These are phyloP conservation scores for Valencia hispanica DNA, from an alignment of 2,797 vertebrate species.

Conservation along the genomic window DNA sequence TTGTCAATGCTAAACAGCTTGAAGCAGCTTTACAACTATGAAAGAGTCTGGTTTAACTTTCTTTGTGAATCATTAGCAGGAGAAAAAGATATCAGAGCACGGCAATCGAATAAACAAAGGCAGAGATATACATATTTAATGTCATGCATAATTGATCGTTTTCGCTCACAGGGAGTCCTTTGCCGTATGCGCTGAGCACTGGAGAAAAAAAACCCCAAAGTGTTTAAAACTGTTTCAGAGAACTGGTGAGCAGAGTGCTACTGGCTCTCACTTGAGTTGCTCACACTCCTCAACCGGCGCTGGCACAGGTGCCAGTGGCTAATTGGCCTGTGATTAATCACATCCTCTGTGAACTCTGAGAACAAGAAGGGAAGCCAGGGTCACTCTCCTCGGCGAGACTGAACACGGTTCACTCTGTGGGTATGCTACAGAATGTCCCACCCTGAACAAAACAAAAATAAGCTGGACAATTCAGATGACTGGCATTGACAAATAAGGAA, in stretches of 20 bases:
- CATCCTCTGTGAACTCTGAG: conserved; percentile 60
- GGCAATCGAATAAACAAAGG: conserved; percentile 79
- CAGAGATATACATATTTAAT: conserved; percentile 81
- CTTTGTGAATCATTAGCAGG: conserved; percentile 60
- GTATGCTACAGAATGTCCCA: conserved; percentile 40
- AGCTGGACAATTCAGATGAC: background rate
- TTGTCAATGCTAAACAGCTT: conserved; percentile 28
- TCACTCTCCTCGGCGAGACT: conserved; percentile 28
- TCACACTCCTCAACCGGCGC: conserved; percentile 33
- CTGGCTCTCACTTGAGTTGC: conserved; percentile 54
- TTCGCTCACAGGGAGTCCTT: conserved; percentile 77
- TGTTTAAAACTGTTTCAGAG: conserved; percentile 72
- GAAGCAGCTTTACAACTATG: conserved; percentile 16
- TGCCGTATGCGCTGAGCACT: conserved; percentile 73
- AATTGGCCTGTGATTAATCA: conserved; percentile 77
- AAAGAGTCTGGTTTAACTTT: conserved; percentile 48
- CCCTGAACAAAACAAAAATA: background rate
- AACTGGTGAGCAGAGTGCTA: conserved; percentile 54
- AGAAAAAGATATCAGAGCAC: conserved; percentile 67
- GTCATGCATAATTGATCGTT: conserved; percentile 78
- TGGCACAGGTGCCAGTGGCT: conserved; percentile 68
- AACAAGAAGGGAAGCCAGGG: conserved; percentile 62
- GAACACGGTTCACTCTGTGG: conserved; percentile 40
- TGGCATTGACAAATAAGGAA: background rate
- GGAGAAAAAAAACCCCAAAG: conserved; percentile 79